These are phyloP conservation scores for Takifugu bimaculatus DNA, from an alignment of 2,113 vertebrate genomes.

Conservation along the genomic window DNA sequence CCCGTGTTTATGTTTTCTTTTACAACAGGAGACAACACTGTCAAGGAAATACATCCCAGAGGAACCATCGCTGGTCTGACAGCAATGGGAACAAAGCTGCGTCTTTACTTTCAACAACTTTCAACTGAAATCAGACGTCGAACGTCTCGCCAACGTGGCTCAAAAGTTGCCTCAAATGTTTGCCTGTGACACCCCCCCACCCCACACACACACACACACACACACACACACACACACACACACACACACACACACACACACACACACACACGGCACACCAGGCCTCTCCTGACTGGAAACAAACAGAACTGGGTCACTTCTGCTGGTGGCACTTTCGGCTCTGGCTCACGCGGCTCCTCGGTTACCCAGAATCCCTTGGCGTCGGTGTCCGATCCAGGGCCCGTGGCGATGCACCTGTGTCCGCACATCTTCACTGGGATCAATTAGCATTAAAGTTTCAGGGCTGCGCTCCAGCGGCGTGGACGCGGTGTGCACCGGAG, in stretches of 20 bases:
- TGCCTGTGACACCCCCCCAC: slow-evolving; percentile 17
- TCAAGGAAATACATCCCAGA: background rate
- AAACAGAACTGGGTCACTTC: slow-evolving; percentile 57
- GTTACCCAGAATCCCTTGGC: slow-evolving; percentile 56
- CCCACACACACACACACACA: background rate
- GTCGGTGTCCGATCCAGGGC: slow-evolving; percentile 55
- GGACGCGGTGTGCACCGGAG: slow-evolving; percentile 62
- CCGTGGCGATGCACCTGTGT: slow-evolving; percentile 74
- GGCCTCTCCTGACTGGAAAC: slow-evolving; percentile 62
- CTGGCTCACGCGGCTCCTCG: slow-evolving; percentile 49
- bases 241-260: slow-evolving; percentile 18
- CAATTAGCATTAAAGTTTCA: slow-evolving; percentile 78
- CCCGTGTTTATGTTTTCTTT: background rate
- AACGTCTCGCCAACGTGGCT: no score
- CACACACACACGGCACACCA: slow-evolving; percentile 31
- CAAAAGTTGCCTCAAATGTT: slow-evolving; percentile 3
- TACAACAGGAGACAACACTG: background rate
- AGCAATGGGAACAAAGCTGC: no score
- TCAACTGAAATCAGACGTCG: no score
- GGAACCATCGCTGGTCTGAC: background rate
- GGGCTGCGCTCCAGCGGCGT: slow-evolving; percentile 46
- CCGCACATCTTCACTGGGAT: slow-evolving; percentile 71
- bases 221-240: background rate
- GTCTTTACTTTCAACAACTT: no score
- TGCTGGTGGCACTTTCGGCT: slow-evolving; percentile 47